Conservation (phyloP, 2,113 vertebrate species). For the Tauraco erythrolophus region DNA sequence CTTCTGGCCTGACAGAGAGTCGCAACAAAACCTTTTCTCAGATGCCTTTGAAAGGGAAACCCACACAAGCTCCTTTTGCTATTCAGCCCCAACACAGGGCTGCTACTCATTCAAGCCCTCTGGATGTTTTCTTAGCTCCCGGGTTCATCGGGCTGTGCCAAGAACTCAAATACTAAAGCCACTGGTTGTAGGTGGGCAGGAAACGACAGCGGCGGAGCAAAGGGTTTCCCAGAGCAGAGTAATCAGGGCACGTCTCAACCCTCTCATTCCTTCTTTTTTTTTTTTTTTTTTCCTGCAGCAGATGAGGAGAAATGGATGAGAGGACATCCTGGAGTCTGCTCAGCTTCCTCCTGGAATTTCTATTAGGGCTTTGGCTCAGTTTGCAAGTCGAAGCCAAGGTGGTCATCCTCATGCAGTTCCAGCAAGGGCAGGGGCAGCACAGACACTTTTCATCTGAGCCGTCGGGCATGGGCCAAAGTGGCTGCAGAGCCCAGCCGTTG, state of each 20-base stretch:
- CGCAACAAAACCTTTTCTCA: constrained; percentile 54
- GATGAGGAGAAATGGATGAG: neutral
- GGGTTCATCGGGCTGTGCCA: neutral
- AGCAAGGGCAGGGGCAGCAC: neutral
- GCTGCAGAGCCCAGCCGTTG: neutral
- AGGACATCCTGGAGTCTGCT: neutral
- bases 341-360: neutral
- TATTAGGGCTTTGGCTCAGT: neutral
- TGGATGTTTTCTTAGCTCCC: neutral
- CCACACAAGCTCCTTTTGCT: constrained; percentile 56
- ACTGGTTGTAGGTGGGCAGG: constrained; percentile 48
- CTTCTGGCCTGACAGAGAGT: neutral
- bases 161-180: neutral
- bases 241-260: neutral
- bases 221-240: neutral
- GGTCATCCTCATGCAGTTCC: neutral
- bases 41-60: constrained; percentile 27
- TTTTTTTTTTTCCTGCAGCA: neutral
- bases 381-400: neutral
- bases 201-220: rapidly evolving
- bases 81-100: constrained; percentile 62
- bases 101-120: constrained; percentile 22
- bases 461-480: rapidly evolving
- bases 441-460: neutral
- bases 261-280: neutral